Percentiles rank a stretch among this genome's conserved stretches.
phyloP scores from a whole-genome alignment of 2,113 vertebrate genomes.

The Cynocephalus volans region DNA sequence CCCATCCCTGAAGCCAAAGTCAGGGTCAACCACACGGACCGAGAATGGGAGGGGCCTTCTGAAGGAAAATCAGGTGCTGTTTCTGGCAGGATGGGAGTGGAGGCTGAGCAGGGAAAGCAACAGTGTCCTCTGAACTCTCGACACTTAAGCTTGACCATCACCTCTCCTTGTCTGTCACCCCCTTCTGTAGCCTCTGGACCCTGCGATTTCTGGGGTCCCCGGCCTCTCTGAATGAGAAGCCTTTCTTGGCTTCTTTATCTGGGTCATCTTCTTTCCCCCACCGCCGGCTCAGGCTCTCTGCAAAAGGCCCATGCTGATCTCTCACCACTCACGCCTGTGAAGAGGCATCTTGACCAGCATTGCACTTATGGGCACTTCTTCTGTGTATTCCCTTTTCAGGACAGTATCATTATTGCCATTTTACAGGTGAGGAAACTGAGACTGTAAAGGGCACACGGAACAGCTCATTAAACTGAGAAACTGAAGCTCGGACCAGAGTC shows the following conservation, averaged over 20 bases:
- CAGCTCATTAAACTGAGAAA: not conserved
- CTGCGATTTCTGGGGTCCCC: not conserved
- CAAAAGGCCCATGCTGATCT: fast-evolving
- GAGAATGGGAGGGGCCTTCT: not conserved
- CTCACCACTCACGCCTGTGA: not conserved
- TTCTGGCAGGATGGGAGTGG: not conserved
- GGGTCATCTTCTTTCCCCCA: not conserved
- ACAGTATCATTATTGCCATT: too few relatives aligned
- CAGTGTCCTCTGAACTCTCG: not conserved
- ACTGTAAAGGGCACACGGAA: not conserved
- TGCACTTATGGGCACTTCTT: too few relatives aligned
- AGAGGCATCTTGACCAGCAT: fast-evolving
- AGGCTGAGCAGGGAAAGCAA: not conserved
- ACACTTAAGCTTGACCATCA: fast-evolving
- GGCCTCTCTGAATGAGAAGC: not conserved
- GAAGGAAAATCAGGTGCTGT: not conserved
- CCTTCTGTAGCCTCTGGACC: not conserved
- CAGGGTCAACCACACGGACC: not conserved
- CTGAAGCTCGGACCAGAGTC: fast-evolving
- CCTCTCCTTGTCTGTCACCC: not conserved
- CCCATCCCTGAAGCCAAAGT: not conserved
- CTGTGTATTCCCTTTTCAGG: not conserved
- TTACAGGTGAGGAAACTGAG: not conserved
- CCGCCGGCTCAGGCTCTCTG: not conserved
- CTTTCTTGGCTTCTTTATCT: not conserved